Conservation (phyloP, 2,797 vertebrate genomes). For the Argentina silus region DNA sequence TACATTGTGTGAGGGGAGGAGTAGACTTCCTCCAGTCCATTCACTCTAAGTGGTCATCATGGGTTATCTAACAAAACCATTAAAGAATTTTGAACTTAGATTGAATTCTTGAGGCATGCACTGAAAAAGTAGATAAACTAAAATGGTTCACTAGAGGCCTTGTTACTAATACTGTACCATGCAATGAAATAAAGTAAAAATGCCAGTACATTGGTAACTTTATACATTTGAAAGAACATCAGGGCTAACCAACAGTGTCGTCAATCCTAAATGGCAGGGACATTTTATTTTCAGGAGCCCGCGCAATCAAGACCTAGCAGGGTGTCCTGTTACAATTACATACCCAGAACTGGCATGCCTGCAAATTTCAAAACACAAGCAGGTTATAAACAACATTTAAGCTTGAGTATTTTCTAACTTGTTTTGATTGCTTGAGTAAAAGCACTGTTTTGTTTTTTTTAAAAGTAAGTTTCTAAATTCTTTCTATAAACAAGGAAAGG, state of each 20-base stretch:
- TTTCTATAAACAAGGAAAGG: not conserved
- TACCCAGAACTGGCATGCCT: conserved; percentile 9
- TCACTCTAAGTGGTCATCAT: not conserved
- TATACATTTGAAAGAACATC: not conserved
- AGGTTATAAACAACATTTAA: conserved; percentile 13
- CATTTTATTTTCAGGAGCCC: not conserved
- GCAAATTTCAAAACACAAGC: conserved; percentile 4
- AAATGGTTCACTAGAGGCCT: too few species aligned
- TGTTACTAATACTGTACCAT: not conserved
- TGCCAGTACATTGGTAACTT: not conserved
- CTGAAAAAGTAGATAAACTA: not conserved
- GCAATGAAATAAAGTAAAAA: conserved; percentile 1
- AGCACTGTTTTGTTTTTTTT: not conserved
- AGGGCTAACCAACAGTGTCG: not conserved
- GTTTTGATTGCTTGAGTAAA: conserved; percentile 1
- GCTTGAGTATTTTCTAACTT: conserved; percentile 5
- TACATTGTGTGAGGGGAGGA: not conserved
- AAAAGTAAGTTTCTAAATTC: not conserved
- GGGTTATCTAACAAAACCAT: not conserved
- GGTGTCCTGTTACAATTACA: conserved; percentile 14
- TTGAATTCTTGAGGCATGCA: not conserved
- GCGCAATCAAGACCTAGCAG: not conserved
- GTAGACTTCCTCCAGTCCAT: not conserved
- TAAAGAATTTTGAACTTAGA: not conserved
- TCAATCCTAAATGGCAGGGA: conserved; percentile 6